Conservation (phyloP, 2,888 invertebrate genomes). For the Clivina fossor region DNA sequence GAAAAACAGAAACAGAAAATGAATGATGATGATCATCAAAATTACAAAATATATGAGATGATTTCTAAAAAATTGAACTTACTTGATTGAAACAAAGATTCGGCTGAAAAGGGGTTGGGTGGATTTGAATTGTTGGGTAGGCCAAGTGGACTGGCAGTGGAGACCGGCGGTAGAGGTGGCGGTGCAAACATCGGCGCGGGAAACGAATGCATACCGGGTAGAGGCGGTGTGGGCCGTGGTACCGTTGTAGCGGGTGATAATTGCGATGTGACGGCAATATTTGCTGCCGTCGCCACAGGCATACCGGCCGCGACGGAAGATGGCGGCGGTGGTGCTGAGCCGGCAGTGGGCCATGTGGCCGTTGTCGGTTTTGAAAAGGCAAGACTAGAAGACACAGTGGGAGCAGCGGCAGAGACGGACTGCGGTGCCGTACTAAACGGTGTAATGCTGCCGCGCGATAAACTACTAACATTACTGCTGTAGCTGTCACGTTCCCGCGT, state of each 20-base stretch:
- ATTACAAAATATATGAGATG: too few relatives aligned
- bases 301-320: conserved; percentile 12
- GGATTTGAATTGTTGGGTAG: conserved; percentile 48
- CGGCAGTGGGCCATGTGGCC: conserved; percentile 44
- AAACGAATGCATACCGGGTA: conserved; percentile 46
- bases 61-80: too few relatives aligned
- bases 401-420: conserved; percentile 46
- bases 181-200: conserved; percentile 60
- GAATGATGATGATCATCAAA: too few relatives aligned
- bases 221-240: conserved; percentile 52
- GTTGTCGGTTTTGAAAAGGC: conserved; percentile 56
- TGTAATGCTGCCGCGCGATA: conserved; percentile 68
- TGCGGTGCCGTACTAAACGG: conserved; percentile 46
- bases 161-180: conserved; percentile 58
- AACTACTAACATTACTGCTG: conserved; percentile 82
- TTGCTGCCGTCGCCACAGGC: conserved; percentile 8
- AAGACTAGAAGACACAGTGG: conserved; percentile 61
- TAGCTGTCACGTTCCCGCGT: conserved; percentile 82
- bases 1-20: conserved; percentile 45
- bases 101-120: conserved; percentile 84
- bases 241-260: conserved; percentile 57
- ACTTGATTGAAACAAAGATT: conserved; percentile 84
- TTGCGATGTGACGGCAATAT: conserved; percentile 53
- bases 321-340: conserved; percentile 45
- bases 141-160: conserved; percentile 50